Base-by-base conservation (phyloP, 1,140 invertebrate genomes). In the Amphibalanus amphitrite region DNA sequence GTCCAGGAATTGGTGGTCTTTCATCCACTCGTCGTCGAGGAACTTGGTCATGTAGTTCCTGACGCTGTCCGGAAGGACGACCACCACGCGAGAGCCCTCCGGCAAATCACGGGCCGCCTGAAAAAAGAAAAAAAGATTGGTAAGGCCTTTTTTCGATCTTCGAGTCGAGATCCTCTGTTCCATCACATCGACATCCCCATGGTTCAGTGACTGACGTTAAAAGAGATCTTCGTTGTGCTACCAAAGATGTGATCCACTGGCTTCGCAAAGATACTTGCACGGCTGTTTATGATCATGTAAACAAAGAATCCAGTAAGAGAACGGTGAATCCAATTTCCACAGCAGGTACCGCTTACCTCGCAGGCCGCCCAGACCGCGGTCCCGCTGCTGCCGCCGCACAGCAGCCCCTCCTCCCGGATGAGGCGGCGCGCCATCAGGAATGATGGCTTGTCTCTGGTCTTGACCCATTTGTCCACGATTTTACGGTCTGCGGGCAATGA, bases 1-100 rank as follows among this genome's bases (percentile, higher is more conserved):
- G 75, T 87, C 85, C n/a, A n/a, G n/a, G n/a, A n/a, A 77, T 90
- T 85, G 29, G 88, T 88, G 77, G 89, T n/a, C n/a, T n/a, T n/a
- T 87, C 92, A 99, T 93, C 97, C 97, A 99, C 73, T 92, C 87
- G 81, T 98, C 92, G 69, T 87, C 90, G 1, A 98, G 86, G 80
- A 97, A 97, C 80, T 98, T 99, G 0, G 94, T 95, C 90, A 99
- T 93, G 79, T 99, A 99, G 81, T 99, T 99, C 72, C 97, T 85
- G 73, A 99, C 89, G 69, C 91, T 90, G 81, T 99, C 97, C 0
- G 97, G 94, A 28, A 98, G 79, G 69, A 99, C 76, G 3, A 98
- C 88, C 6, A 99, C 95, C 78, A 93, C 89, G 38, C 88, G 86
- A 81, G 98, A 89, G 3, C 89, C 90, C 73, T 86, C 85, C 74